Conservation (phyloP, 92 coral and sea anemone species). For the Epizoanthus stellaris region DNA sequence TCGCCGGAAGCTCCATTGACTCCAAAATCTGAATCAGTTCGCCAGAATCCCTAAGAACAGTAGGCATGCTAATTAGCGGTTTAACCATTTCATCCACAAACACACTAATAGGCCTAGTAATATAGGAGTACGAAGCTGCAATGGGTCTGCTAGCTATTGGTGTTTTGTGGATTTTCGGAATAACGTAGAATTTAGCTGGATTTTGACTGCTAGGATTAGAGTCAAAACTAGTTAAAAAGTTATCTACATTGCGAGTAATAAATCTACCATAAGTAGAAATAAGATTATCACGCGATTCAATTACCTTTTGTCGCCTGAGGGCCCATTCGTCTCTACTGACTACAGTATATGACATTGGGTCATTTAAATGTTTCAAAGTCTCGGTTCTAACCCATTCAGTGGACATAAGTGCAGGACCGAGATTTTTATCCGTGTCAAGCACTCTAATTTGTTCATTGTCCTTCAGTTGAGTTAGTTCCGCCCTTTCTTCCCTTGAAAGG, state of each 20-base stretch:
- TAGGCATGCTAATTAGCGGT: slow-evolving; percentile 7
- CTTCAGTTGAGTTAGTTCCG: not conserved
- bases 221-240: not conserved
- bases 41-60: slow-evolving; percentile 1
- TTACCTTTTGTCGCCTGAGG: slow-evolving; percentile 14
- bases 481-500: slow-evolving; percentile 8
- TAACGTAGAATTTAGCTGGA: slow-evolving; percentile 24
- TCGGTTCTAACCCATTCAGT: slow-evolving; percentile 23
- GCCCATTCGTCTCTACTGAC: slow-evolving; percentile 8
- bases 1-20: not conserved
- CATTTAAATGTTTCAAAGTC: not conserved
- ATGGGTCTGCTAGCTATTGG: slow-evolving; percentile 8
- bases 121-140: not conserved
- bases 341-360: not conserved
- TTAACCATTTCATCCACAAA: slow-evolving; percentile 6
- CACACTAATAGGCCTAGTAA: not conserved
- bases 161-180: slow-evolving; percentile 20
- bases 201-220: too few species aligned
- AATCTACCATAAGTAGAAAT: slow-evolving; percentile 26
- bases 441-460: slow-evolving; percentile 17
- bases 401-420: slow-evolving; percentile 20
- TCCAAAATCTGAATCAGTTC: slow-evolving; percentile 7
- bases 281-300: slow-evolving; percentile 26
- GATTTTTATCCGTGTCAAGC: slow-evolving; percentile 18
- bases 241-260: slow-evolving; percentile 9